Conservation (phyloP, 64 coral and sea anemone species). For the Montipora foliosa region DNA sequence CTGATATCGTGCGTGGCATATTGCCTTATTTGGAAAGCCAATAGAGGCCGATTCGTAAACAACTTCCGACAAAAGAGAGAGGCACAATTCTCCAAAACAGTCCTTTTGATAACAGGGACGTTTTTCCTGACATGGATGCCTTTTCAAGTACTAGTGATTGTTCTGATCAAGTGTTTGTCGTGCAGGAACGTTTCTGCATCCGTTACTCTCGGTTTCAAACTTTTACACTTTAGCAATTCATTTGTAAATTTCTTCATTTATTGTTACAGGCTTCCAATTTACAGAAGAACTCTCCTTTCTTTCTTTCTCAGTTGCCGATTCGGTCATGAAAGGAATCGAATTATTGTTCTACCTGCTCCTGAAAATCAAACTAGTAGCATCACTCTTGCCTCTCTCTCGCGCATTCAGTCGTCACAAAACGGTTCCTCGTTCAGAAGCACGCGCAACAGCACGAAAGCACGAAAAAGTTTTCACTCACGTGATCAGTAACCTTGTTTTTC, state of each 20-base stretch:
- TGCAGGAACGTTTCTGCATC: not conserved
- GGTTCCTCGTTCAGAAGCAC: not conserved
- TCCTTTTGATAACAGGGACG: slow-evolving; percentile 22
- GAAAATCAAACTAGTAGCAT: not conserved
- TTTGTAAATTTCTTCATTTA: slow-evolving; percentile 58
- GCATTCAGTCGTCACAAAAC: not conserved
- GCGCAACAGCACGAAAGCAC: not conserved
- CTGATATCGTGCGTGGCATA: not conserved
- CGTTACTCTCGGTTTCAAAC: slow-evolving; percentile 30
- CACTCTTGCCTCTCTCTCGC: not conserved
- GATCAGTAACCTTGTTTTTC: too few species aligned
- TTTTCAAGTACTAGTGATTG: slow-evolving; percentile 61
- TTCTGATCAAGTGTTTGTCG: not conserved
- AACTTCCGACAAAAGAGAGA: slow-evolving; percentile 2
- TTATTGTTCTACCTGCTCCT: not conserved
- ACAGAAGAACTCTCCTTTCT: slow-evolving; percentile 16
- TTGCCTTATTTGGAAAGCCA: slow-evolving; percentile 1
- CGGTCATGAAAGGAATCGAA: not conserved
- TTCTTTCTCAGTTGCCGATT: not conserved
- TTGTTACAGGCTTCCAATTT: slow-evolving; percentile 42
- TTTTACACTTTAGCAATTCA: slow-evolving; percentile 66
- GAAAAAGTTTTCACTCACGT: too few species aligned
- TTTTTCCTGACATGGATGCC: slow-evolving; percentile 36
- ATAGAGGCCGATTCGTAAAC: not conserved
- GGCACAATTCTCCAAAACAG: slow-evolving; percentile 7